Percentiles rank a stretch among this genome's conserved stretches.
These are phyloP conservation scores for Agrilus biguttatus DNA, from an alignment of 2,888 invertebrate species.

Conservation along the genomic window DNA sequence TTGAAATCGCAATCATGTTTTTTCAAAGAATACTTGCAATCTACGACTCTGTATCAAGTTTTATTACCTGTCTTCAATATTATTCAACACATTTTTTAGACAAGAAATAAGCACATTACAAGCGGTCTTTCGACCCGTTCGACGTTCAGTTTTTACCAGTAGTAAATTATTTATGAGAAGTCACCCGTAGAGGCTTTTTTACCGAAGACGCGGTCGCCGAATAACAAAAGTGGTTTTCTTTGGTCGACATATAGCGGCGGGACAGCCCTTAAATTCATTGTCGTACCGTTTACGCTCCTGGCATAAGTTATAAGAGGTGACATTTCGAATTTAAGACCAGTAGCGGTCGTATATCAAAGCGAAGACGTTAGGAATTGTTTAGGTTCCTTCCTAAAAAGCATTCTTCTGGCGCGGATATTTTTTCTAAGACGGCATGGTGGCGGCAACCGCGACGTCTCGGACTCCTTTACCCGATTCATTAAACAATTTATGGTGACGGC, in stretches of 20 bases:
- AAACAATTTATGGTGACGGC: too few species aligned
- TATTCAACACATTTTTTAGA: too few species aligned
- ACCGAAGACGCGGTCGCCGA: neutral
- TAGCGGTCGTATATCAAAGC: conserved; percentile 22
- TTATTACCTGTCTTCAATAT: too few species aligned
- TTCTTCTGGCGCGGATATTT: conserved; percentile 12
- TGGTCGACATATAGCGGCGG: too few species aligned
- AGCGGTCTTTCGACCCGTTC: neutral
- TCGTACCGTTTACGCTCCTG: conserved; percentile 6
- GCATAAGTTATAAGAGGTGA: conserved; percentile 9
- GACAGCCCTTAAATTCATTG: neutral
- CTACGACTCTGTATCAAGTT: too few species aligned
- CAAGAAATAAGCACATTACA: neutral
- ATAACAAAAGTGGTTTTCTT: neutral
- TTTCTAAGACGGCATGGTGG: conserved; percentile 1
- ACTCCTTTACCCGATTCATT: too few species aligned
- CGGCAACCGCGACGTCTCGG: too few species aligned
- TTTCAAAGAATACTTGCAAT: too few species aligned
- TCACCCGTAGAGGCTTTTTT: neutral
- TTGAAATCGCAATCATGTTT: too few species aligned
- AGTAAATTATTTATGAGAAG: neutral
- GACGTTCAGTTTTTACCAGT: neutral
- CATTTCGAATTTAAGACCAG: conserved; percentile 21
- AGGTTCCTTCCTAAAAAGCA: conserved; percentile 14
- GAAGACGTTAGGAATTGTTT: conserved; percentile 16